Base-by-base conservation (phyloP, 2,113 vertebrate genomes). In the Choloepus hoffmanni region DNA sequence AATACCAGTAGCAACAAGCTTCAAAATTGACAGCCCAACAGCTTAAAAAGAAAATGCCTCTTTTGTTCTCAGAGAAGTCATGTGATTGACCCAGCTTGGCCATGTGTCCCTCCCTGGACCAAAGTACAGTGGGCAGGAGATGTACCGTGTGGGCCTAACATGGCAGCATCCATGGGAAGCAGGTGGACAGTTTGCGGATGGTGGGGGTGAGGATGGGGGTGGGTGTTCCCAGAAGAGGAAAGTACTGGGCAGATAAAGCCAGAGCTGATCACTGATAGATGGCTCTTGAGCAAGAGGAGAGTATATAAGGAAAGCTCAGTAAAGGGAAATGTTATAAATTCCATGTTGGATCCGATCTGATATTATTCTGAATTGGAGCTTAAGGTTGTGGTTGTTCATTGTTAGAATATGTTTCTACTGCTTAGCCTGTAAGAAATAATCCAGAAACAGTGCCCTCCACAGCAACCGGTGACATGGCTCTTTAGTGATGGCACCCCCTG, bases 101-200 rank as follows among this genome's bases (percentile, higher is more conserved):
- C 87, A 63, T 0, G 15, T 62, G 67, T 19, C n/a, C 10, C 28
- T 73, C 30, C 0, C 23, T 45, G 40, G 55, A 50, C 86, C 82
- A 84, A 70, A 67, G 60, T 89, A 58, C 36, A 7, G 36, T 33
- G 58, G 40, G 7, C 13, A 16, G 48, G 28, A 6, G 3, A 1
- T 53, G 7, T 0, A 3, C 28, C 50, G 2, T 0, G 0, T 45
- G 28, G 18, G 30, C 10, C 21, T 21, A 60, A 21, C 7, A 19
- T 7, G 12, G 55, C 36, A 2, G 74, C 30, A 50, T 79, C 74
- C 3, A 0, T 4, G 68, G 72, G 48, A 63, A 50, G 21, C 18
- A 1, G 0, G 13, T 14, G 43, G 53, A 50, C 9, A 4, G 40
- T 23, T 43, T 21, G 58, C 19, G 21, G 7, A 60, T 70, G 67